Evolutionary conservation across 2,113 vertebrate genomes (phyloP).

Genomic region (Microcebus jonahi): DNA sequence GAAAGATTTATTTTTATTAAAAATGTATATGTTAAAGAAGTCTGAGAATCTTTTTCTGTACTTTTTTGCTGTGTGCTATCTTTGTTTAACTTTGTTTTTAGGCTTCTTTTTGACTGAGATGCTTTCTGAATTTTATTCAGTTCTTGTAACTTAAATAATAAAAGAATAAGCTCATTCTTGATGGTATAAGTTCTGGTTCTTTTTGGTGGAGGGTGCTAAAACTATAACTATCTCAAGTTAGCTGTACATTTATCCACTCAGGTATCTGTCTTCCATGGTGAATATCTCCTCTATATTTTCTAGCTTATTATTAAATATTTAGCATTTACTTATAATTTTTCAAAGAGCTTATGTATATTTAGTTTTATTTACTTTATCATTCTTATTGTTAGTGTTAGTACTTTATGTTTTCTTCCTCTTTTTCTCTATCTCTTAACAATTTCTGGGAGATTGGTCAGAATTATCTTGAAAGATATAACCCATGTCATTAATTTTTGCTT

Average conservation of each 20-base stretch:
- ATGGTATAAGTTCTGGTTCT: not conserved
- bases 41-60: not conserved
- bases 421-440: not conserved
- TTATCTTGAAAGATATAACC: slow-evolving; percentile 1
- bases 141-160: not conserved
- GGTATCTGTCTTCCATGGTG: not conserved
- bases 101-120: not conserved
- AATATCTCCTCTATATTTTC: not conserved
- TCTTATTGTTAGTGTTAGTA: not conserved
- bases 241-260: not conserved
- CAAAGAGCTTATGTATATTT: not conserved
- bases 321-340: not conserved
- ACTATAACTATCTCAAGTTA: not conserved
- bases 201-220: not conserved
- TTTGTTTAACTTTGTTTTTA: not conserved
- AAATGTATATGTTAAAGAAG: not conserved
- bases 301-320: not conserved
- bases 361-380: not conserved
- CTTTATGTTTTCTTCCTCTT: not conserved
- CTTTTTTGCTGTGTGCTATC: not conserved
- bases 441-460: not conserved
- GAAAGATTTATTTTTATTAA: slow-evolving; percentile 8
- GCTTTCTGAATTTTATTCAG: not conserved
- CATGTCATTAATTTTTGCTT: not conserved
- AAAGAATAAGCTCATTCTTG: not conserved